phyloP scores from a whole-genome alignment of 2,888 invertebrate genomes.

The Sycophila texana region DNA sequence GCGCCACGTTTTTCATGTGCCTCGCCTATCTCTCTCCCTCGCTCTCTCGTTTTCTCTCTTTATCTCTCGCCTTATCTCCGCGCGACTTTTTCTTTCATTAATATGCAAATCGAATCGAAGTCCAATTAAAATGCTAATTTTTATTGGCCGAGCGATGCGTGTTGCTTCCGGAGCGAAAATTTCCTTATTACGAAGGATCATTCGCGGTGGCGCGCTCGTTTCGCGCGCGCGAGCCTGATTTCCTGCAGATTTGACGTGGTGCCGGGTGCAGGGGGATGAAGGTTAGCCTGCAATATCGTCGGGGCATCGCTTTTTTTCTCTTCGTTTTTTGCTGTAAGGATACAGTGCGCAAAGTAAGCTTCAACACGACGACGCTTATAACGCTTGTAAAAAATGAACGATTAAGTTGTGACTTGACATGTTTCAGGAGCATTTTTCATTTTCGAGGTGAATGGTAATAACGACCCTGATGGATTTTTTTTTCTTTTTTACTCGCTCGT shows the following conservation, averaged over 20 bases:
- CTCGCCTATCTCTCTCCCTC: not conserved
- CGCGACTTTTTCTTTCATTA: constrained; percentile 41
- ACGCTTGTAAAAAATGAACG: not conserved
- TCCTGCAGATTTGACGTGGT: not conserved
- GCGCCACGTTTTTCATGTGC: not conserved
- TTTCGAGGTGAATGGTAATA: constrained; percentile 1
- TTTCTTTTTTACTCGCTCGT: constrained; percentile 4
- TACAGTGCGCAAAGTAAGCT: not conserved
- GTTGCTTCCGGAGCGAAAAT: constrained; percentile 24
- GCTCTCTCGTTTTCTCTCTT: not conserved
- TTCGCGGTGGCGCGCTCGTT: not conserved
- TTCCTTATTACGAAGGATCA: constrained; percentile 39
- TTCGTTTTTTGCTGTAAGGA: not conserved
- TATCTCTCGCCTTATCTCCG: not conserved
- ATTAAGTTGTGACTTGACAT: constrained; percentile 32
- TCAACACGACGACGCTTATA: not conserved
- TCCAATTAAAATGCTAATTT: constrained; percentile 57
- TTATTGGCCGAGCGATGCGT: constrained; percentile 34
- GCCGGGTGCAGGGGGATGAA: not conserved
- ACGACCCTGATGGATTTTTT: constrained; percentile 14
- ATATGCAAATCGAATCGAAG: constrained; percentile 50
- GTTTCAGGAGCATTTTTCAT: constrained; percentile 28
- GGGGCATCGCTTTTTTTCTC: not conserved
- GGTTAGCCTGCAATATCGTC: not conserved
- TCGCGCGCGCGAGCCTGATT: no score